Base-by-base conservation (phyloP, 2,797 vertebrate genomes). In the Dendrocincla fuliginosa region DNA sequence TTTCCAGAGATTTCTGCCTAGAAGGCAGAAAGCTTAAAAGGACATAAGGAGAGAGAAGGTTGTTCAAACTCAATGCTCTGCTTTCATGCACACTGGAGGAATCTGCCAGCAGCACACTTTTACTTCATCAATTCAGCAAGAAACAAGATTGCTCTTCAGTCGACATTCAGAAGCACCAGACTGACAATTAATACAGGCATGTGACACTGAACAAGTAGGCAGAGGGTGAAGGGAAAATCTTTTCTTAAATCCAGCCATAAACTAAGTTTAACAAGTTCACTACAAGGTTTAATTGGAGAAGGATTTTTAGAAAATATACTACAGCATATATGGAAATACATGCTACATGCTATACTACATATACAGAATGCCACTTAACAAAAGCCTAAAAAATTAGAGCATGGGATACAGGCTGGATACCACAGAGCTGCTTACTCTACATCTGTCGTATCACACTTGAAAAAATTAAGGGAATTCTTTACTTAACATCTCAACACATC, bases 21-120 rank as follows among this genome's bases (percentile, higher is more conserved):
- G 47, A 67, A 91, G 81, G 71, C 84, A 92, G 64, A 82, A 97
- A 84, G 47, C 39, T 94, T 85, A 61, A 78, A 95, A 93, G 96
- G 70, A 91, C 95, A 57, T 64, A 94, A 80, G 52, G 59, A 90
- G 74, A 83, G 85, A 95, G 84, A 97, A 84, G 41, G 79, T 95
- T 95, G 61, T 95, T 95, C 90, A 76, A 92, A 84, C 82, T 77
- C 82, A 82, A 6, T 55, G 59, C 67, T 93, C 94, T 91, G 88
- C 95, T 91, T 96, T 94, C 83, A 68, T 16, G 46, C 83, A 80
- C n/a, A 64, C 44, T 82, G 65, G 93, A 90, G 73, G 92, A 98
- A 90, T 97, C 82, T 97, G 97, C 96, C 95, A 97, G 88, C 96
- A 88, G 91, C 16, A 98, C 97, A 97, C 83, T 98, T 98, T 97